Evolutionary conservation across 2,888 invertebrate species (phyloP), one percentile per base, ranked within the genome.

Genomic region (Drosophila cracens): DNA sequence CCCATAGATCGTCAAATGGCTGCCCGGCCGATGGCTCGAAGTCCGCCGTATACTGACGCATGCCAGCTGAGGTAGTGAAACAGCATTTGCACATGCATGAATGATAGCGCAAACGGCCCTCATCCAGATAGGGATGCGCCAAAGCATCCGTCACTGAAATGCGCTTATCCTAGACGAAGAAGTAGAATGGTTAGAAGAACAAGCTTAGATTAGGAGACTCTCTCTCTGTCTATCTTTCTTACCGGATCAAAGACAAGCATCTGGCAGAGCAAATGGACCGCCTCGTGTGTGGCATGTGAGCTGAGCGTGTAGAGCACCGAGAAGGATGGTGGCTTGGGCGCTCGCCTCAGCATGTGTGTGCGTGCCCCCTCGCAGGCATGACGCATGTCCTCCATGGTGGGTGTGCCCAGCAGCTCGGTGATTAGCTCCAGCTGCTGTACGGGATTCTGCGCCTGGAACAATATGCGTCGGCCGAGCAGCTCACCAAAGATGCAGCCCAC

Each of bases 11-110:
- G 93, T 98, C 98, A 94, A 99, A 99, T 68, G 97, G 95, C 92
- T 96, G 96, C 72, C 96, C 95, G 77, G 99, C 98, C 81, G 96
- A 96, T 36, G 98, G 98, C 94, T 99, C 99, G 88, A 98, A 97
- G 93, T 99, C 98, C 93, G 98, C 98, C 48, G 95, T 94, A 94
- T 98, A 99, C 93, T 98, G 98, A 69, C 98, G 94, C 94, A 96
- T 95, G 58, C 96, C 95, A 67, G 95, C 94, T 70, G 95, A 95
- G 77, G 96, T 95, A 67, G 96, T 96, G 93, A 97, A 98, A 94
- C 99, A 99, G 92, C 99, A 99, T 93, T 97, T 97, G 95, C 99
- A 99, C 99, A 99, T 99, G 94, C 99, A 99, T 77, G 99, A 99
- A 94, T 99, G 99, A 94, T 99, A 99, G 91, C 99, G 96, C 91